Evolutionary conservation across 2,797 vertebrate species (phyloP), one percentile per base, ranked within the genome.

Genomic region (Tiaroga cobitis): DNA sequence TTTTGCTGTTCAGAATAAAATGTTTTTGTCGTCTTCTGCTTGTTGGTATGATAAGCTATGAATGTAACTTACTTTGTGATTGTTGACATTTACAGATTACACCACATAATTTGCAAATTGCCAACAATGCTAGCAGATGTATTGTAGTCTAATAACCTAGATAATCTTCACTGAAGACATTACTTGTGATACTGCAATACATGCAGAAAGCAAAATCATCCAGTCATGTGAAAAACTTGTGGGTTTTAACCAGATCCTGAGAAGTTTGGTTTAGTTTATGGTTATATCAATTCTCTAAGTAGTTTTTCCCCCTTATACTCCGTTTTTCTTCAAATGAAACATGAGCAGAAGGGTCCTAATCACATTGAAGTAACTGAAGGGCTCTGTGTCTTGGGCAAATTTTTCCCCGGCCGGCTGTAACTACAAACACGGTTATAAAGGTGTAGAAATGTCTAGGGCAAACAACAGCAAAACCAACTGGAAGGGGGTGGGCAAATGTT

Each of bases 1-100:
- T 89, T 90, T 94, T 94, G 94, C 94, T 92, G 93, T 94, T 93
- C 93, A 93, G 76, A 89, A 89, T 85, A 94, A 92, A 90, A 87
- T 89, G 80, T 85, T 79, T 82, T 85, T 90, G 72, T 91, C 87
- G 91, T 89, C 89, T 87, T 82, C 15, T 65, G 34, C 46, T 84
- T 86, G 21, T 89, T 68, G 11, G 15, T 54, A 54, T 73, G 76
- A 56, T 83, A 75, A 26, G 34, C 24, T 61, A 19, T 76, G 49
- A 86, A 82, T 82, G 80, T 78, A 86, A 68, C 24, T 68, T 9
- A 39, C 41, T 69, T 51, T 77, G 54, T 80, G 13, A 43, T 67
- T 82, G 49, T 68, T 76, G 7, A 59, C 11, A 19, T 61, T 74
- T 69, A 61, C 41, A 68, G 19, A 13, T 68, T 77, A n/a, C 61